Percentiles rank a stretch among this genome's conserved stretches.
These are phyloP conservation scores for Chrysolina oricalcia DNA, from an alignment of 2,888 invertebrate species.

Conservation along the genomic window DNA sequence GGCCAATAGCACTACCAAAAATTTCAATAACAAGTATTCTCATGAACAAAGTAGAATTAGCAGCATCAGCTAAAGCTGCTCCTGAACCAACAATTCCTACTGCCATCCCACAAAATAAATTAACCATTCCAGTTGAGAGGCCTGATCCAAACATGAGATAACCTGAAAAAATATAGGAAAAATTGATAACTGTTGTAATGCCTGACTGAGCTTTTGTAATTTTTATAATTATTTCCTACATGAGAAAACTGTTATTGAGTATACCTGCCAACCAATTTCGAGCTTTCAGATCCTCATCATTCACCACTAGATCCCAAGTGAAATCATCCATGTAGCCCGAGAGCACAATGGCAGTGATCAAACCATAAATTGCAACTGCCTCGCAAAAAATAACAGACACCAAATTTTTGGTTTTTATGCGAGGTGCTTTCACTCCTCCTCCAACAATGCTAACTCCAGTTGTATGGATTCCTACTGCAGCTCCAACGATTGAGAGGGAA, in stretches of 20 bases:
- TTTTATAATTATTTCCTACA: too few species aligned
- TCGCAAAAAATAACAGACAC: conserved; percentile 99
- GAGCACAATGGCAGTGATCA: conserved; percentile 98
- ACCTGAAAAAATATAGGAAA: conserved; percentile 72
- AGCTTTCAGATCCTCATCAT: conserved; percentile 70
- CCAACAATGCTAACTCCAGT: conserved; percentile 97
- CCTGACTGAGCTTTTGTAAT: neutral
- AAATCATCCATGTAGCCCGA: conserved; percentile 81
- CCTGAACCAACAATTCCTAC: conserved; percentile 99
- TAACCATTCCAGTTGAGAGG: conserved; percentile 94
- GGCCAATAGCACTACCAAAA: conserved; percentile 98
- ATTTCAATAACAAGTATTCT: conserved; percentile 99
- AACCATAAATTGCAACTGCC: conserved; percentile 99
- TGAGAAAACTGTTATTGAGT: neutral
- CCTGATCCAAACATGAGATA: conserved; percentile 98
- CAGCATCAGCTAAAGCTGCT: conserved; percentile 98
- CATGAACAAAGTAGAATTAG: conserved; percentile 95
- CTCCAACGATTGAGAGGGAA: conserved; percentile 96
- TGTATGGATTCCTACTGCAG: conserved; percentile 95
- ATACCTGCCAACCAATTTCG: conserved; percentile 82
- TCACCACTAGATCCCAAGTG: conserved; percentile 71
- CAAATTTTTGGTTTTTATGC: conserved; percentile 99
- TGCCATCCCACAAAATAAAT: conserved; percentile 95
- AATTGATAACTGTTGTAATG: neutral
- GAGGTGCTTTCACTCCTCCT: conserved; percentile 97